These are phyloP conservation scores for Chymomyza amoena DNA, from an alignment of 2,888 invertebrate species.

Conservation along the genomic window DNA sequence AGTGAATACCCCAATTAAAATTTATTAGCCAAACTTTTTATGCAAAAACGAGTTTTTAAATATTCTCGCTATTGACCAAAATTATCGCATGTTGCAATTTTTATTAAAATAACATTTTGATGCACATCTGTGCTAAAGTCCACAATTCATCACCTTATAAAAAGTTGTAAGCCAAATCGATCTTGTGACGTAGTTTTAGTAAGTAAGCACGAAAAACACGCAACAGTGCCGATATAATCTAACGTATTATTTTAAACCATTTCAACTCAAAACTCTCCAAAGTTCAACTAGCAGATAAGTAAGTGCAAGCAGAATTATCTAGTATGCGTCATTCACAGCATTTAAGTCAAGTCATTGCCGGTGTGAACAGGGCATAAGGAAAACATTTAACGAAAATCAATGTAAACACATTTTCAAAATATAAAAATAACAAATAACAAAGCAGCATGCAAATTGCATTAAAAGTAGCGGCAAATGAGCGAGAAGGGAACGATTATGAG, in stretches of 20 bases:
- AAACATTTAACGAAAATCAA: constrained; percentile 36
- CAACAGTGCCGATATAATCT: too few relatives aligned
- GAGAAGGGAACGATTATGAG: background rate
- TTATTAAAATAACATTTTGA: too few relatives aligned
- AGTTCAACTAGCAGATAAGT: background rate
- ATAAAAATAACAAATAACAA: background rate
- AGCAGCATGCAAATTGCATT: constrained; percentile 32
- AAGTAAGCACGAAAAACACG: too few relatives aligned
- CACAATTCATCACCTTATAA: too few relatives aligned
- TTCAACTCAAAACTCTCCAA: background rate
- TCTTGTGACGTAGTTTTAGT: too few relatives aligned
- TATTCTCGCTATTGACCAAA: too few relatives aligned
- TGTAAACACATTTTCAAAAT: constrained; percentile 5
- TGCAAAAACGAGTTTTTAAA: too few relatives aligned
- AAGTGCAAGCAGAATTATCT: background rate
- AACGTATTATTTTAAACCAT: background rate
- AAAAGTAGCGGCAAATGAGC: constrained; percentile 1
- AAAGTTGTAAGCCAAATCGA: too few relatives aligned
- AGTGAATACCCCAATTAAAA: too few relatives aligned
- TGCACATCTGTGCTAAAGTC: too few relatives aligned
- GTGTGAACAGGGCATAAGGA: background rate
- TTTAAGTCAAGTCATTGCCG: background rate
- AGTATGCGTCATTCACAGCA: background rate
- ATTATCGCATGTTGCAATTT: too few relatives aligned
- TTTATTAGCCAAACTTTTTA: too few relatives aligned